Evolutionary conservation across 2,888 invertebrate species (phyloP).

Genomic region (Athetis lepigone): DNA sequence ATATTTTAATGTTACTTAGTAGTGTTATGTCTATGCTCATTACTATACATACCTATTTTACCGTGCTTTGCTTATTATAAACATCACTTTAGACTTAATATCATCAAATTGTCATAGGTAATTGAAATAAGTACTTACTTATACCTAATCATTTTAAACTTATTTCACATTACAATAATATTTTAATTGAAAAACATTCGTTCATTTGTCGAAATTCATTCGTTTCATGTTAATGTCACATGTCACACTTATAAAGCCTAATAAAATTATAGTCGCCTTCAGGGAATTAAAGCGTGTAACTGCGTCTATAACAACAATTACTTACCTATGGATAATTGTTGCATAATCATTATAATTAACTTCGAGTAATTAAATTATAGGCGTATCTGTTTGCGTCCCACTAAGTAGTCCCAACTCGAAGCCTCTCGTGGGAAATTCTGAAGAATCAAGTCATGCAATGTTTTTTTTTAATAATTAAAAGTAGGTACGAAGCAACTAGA

Average conservation of each 20-base stretch:
- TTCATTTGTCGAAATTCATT: too few relatives aligned
- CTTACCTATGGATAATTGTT: constrained; percentile 18
- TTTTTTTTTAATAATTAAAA: constrained; percentile 15
- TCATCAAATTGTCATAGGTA: too few relatives aligned
- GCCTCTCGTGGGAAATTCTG: constrained; percentile 50
- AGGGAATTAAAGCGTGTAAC: constrained; percentile 31
- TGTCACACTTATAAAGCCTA: constrained; percentile 7
- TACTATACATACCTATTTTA: too few relatives aligned
- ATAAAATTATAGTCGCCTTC: constrained; percentile 16
- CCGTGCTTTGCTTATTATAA: too few relatives aligned
- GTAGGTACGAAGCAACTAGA: constrained; percentile 3
- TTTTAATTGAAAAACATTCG: constrained; percentile 21
- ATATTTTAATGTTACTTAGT: too few relatives aligned
- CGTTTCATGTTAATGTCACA: constrained; percentile 19
- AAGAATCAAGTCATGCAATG: constrained; percentile 27
- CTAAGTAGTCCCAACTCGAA: constrained; percentile 18
- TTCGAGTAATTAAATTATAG: constrained; percentile 27
- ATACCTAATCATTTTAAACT: too few relatives aligned
- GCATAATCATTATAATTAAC: constrained; percentile 29
- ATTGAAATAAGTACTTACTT: too few relatives aligned
- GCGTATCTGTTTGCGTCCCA: constrained; percentile 20
- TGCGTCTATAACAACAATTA: constrained; percentile 27
- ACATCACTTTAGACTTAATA: too few relatives aligned
- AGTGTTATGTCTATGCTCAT: too few relatives aligned
- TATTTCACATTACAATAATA: constrained; percentile 2